Evolutionary conservation across 2,113 vertebrate genomes (phyloP).

Genomic region (Hippocampus mohnikei): DNA sequence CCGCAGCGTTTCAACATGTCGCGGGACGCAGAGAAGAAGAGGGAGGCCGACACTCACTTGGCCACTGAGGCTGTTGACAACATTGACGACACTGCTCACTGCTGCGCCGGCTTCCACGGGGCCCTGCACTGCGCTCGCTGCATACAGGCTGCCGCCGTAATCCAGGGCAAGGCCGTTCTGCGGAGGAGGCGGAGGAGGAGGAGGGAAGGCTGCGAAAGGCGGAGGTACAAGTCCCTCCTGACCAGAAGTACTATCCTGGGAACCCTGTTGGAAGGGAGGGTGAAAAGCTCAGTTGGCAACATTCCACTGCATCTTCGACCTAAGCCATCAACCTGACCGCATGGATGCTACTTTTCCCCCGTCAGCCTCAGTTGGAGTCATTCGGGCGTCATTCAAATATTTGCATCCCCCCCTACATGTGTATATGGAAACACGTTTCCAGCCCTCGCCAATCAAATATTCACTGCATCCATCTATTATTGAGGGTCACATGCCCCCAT

Average conservation of each 20-base stretch:
- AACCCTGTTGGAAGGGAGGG: conserved; percentile 57
- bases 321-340: conserved; percentile 36
- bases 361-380: conserved; percentile 38
- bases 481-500: conserved; percentile 67
- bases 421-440: conserved; percentile 23
- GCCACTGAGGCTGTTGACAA: conserved; percentile 59
- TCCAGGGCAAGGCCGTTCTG: conserved; percentile 77
- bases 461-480: conserved; percentile 74
- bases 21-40: conserved; percentile 25
- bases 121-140: conserved; percentile 69
- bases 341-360: conserved; percentile 34
- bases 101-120: conserved; percentile 67
- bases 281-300: conserved; percentile 37
- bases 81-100: conserved; percentile 51
- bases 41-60: conserved; percentile 64
- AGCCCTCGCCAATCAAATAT: conserved; percentile 67
- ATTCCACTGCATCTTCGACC: conserved; percentile 37
- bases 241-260: conserved; percentile 73
- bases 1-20: conserved; percentile 9
- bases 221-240: conserved; percentile 76
- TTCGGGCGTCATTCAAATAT: conserved; percentile 54
- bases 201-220: conserved; percentile 74
- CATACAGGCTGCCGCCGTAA: conserved; percentile 70
- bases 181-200: conserved; percentile 75
- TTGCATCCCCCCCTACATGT: conserved; percentile 38